Conservation (phyloP, 2,797 vertebrate genomes). For the Bothrops alternatus region DNA sequence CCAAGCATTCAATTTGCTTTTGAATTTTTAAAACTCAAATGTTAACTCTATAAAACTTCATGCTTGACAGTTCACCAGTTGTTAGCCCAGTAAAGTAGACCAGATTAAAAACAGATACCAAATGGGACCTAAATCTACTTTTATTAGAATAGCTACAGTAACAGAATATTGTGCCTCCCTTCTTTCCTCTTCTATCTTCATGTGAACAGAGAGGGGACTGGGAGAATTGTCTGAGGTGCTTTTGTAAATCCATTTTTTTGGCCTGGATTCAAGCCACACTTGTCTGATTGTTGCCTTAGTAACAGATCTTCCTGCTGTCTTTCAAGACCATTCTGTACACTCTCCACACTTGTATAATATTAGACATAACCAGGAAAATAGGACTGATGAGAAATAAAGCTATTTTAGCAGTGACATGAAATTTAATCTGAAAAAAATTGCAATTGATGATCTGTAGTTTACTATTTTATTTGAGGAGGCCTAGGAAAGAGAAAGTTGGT, state of each 20-base stretch:
- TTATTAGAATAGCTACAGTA: background rate
- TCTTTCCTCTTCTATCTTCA: background rate
- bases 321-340: background rate
- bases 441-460: background rate
- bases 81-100: background rate
- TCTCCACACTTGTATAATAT: background rate
- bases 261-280: background rate
- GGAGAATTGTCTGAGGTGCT: background rate
- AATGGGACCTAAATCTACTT: background rate
- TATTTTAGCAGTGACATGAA: background rate
- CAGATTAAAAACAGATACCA: background rate
- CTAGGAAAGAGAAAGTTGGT: background rate
- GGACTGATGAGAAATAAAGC: background rate
- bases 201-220: background rate
- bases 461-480: background rate
- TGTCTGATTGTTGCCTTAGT: background rate
- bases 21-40: constrained; percentile 3
- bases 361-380: background rate
- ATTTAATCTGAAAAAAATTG: background rate
- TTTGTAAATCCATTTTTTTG: background rate
- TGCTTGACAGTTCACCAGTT: background rate
- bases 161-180: background rate
- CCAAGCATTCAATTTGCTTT: background rate
- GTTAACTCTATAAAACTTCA: background rate
- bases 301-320: background rate